Evolutionary conservation across 64 coral and sea anemone species (phyloP).

Genomic region (Porites lutea): DNA sequence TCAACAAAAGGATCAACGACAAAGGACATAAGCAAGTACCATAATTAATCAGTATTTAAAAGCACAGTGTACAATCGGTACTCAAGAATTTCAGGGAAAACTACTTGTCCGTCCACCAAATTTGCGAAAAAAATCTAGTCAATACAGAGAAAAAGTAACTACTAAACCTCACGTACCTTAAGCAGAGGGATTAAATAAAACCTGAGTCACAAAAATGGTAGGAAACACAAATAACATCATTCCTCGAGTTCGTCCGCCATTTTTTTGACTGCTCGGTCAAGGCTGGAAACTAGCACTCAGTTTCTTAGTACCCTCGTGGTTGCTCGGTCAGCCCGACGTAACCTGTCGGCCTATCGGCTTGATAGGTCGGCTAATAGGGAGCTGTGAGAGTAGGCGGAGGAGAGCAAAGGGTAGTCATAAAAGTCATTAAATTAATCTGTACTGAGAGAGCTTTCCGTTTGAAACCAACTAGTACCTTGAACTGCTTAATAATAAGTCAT

Average conservation of each 20-base stretch:
- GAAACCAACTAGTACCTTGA: too few species aligned
- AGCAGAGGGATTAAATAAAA: background rate
- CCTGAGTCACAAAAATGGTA: background rate
- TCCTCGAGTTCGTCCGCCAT: background rate
- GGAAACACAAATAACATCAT: background rate
- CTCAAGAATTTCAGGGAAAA: background rate
- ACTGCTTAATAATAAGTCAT: too few species aligned
- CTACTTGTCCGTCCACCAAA: background rate
- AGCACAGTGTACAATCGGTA: too few species aligned
- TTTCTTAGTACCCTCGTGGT: background rate
- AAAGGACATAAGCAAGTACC: background rate
- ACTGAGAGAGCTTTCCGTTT: too few species aligned
- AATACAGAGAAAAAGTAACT: background rate
- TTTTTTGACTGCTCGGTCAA: background rate
- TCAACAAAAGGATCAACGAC: too few species aligned
- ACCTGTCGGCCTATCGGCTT: too few species aligned
- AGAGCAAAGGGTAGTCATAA: too few species aligned
- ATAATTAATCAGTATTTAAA: too few species aligned
- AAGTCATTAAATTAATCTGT: too few species aligned
- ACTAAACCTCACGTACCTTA: background rate
- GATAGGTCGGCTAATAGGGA: too few species aligned
- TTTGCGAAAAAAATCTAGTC: background rate
- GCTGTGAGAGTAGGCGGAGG: too few species aligned
- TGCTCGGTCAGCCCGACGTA: too few species aligned
- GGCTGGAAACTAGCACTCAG: slow-evolving; percentile 1